A percentile compares a stretch with the other conserved stretches of the same genome.
These are phyloP conservation scores for Amiota minor DNA, from an alignment of 2,888 invertebrate genomes.

Conservation along the genomic window DNA sequence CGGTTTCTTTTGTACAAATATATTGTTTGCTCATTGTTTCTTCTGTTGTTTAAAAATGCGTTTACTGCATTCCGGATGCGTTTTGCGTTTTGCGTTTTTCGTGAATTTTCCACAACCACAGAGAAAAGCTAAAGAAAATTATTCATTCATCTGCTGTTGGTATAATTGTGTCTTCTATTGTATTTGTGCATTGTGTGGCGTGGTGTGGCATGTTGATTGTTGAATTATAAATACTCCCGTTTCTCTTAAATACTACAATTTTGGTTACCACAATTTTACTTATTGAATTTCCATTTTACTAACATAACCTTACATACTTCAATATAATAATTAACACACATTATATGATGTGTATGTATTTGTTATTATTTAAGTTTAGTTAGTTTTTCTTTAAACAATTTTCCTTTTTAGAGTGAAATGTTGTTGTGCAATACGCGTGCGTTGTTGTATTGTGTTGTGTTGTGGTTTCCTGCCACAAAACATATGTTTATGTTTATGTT, in stretches of 20 bases:
- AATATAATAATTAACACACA: slow-evolving; percentile 17
- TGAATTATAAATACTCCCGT: slow-evolving; percentile 40
- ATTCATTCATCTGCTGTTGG: slow-evolving; percentile 36
- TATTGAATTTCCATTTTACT: slow-evolving; percentile 23
- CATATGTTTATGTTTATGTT: slow-evolving; percentile 17
- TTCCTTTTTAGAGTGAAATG: slow-evolving; percentile 39
- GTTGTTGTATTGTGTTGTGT: slow-evolving; percentile 21
- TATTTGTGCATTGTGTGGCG: background rate
- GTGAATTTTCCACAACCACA: slow-evolving; percentile 13
- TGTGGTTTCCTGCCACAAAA: slow-evolving; percentile 43
- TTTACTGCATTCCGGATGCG: slow-evolving; percentile 23
- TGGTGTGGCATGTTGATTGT: too few relatives aligned
- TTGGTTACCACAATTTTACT: slow-evolving; percentile 17
- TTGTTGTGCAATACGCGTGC: slow-evolving; percentile 48
- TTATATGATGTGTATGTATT: slow-evolving; percentile 40
- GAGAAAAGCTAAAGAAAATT: slow-evolving; percentile 8
- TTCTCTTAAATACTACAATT: slow-evolving; percentile 35
- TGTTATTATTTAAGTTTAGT: slow-evolving; percentile 29
- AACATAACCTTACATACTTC: background rate
- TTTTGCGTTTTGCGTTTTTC: slow-evolving; percentile 22
- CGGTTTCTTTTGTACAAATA: background rate
- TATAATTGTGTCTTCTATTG: slow-evolving; percentile 19
- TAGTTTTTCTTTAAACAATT: slow-evolving; percentile 7
- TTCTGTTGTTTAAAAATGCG: slow-evolving; percentile 19
- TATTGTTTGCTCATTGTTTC: background rate